Base-by-base conservation (phyloP, 2,797 vertebrate genomes). In the Phyllotis vaccarum region DNA sequence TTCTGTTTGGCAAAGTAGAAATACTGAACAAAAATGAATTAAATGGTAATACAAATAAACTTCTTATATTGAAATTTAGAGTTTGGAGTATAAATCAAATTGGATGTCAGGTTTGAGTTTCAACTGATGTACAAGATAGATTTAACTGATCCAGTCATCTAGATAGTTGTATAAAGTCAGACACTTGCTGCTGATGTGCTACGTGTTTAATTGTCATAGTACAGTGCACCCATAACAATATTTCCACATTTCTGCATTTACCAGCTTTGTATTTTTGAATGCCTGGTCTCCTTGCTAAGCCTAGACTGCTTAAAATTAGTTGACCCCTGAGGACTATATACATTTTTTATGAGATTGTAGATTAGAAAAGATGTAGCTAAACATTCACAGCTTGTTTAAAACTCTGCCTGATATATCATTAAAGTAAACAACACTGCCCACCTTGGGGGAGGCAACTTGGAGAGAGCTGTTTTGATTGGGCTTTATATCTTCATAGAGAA, bases 331-430 rank as follows among this genome's bases (percentile, higher is more conserved):
- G 80, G 88, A 43, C n/a, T 86, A 22, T 34, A 21, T 54, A 14
- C 89, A 80, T 58, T 96, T 96, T 94, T 96, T 81, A 95, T 87
- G 81, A 81, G 75, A 94, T 62, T 58, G 3, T 79, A 54, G 21
- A 68, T 95, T 89, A 94, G 43, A 12, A 85, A 83, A 89, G 8
- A 76, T 16, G 31, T 52, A 58, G 29, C n/a, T 31, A 19, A 24
- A 89, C 37, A 78, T 83, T 2, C 40, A 54, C 13, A 58, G 27
- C 37, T 89, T 56, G 19, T 76, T 91, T 64, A 82, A 93, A 75
- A 85, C 14, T 89, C n/a, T 86, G 5, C 52, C 9, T 60, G 76
- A 49, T 22, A 27, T 74, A 24, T 54, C 52, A 21, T n/a, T 82
- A 58, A 83, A 86, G 19, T 40, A 85, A 64, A 64, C 13, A 85